These are phyloP conservation scores for Glossosoma conforme DNA, from an alignment of 1,140 invertebrate genomes.

Conservation along the genomic window DNA sequence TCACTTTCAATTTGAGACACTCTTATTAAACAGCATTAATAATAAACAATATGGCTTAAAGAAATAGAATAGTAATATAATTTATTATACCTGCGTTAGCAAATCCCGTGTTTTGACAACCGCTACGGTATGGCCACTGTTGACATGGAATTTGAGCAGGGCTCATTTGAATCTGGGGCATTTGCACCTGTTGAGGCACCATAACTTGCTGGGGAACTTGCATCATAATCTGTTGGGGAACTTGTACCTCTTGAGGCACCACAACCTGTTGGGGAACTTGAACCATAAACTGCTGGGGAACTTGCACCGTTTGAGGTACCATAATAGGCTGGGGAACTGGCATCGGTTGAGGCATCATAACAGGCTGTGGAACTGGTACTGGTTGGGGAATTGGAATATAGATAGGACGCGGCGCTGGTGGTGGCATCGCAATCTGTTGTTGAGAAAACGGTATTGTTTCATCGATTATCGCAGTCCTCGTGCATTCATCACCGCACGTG, in stretches of 20 bases:
- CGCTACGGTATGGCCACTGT: no score
- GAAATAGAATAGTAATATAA: no score
- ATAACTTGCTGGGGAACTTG: neutral
- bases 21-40: no score
- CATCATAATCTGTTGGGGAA: neutral
- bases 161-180: no score
- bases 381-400: neutral
- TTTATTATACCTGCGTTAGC: no score
- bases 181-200: no score
- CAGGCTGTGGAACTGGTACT: neutral
- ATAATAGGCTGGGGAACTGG: neutral
- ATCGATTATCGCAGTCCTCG: neutral
- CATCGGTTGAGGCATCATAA: neutral
- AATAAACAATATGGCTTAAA: no score
- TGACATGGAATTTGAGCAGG: no score
- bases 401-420: neutral
- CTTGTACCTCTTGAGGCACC: no score
- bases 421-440: neutral
- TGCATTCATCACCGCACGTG: constrained; percentile 3
- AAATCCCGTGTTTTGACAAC: no score
- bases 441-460: neutral
- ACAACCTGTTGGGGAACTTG: neutral
- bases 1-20: no score
- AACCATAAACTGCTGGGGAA: constrained; percentile 4
- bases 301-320: neutral